Conservation (phyloP, 2,797 vertebrate species). For the Arrhamphus sclerolepis region DNA sequence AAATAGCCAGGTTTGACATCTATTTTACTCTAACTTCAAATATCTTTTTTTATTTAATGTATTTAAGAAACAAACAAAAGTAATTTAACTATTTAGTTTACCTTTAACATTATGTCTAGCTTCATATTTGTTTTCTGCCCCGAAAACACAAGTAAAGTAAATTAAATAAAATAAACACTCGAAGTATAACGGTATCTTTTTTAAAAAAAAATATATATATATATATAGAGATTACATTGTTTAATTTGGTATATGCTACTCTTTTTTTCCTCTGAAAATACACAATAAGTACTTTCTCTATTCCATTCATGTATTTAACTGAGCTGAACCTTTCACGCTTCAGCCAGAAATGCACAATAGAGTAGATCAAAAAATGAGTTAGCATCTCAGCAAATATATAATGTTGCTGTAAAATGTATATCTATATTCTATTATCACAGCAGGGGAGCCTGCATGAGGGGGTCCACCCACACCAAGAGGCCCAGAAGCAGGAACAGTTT, state of each 20-base stretch:
- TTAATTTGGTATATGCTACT: neutral
- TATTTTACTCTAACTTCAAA: neutral
- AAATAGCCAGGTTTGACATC: slow-evolving; percentile 48
- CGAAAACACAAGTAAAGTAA: no score
- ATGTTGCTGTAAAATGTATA: slow-evolving; percentile 11
- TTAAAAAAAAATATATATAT: neutral
- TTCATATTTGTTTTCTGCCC: no score
- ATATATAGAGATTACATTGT: neutral
- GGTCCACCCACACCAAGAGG: slow-evolving; percentile 37
- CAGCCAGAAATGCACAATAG: neutral
- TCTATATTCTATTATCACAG: slow-evolving; percentile 11
- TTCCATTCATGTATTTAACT: neutral
- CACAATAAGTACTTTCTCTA: slow-evolving; percentile 15
- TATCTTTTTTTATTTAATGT: neutral
- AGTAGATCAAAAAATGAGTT: slow-evolving; percentile 6
- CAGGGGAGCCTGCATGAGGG: slow-evolving; percentile 45
- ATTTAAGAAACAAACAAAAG: slow-evolving; percentile 5
- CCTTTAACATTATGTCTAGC: neutral
- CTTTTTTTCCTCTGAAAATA: no score
- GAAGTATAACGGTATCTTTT: no score
- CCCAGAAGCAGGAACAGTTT: slow-evolving; percentile 31
- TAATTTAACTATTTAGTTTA: neutral
- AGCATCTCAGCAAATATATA: neutral
- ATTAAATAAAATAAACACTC: no score
- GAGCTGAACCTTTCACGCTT: neutral